Percentiles rank a stretch among this genome's conserved stretches.
Evolutionary conservation across 1,140 invertebrate genomes (phyloP).

Genomic region (Megathymus violae): DNA sequence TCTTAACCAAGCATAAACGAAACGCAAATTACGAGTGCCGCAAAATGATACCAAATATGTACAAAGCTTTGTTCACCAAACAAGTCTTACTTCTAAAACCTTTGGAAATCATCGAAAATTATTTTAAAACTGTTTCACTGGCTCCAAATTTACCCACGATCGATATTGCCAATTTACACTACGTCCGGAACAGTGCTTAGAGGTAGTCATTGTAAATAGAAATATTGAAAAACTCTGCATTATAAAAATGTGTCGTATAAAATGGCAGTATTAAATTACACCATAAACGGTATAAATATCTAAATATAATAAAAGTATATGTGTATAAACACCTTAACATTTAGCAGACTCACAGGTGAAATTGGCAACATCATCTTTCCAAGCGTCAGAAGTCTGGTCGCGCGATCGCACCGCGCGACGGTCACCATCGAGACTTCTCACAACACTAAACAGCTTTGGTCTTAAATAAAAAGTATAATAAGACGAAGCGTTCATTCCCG

Average conservation of each 20-base stretch:
- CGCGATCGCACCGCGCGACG: not conserved
- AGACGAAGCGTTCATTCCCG: conserved; percentile 42
- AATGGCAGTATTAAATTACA: conserved; percentile 9
- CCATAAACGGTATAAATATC: conserved; percentile 24
- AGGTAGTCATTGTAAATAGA: conserved; percentile 3
- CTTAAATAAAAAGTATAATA: conserved; percentile 19
- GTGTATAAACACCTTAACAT: conserved; percentile 5
- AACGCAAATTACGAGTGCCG: conserved; percentile 55
- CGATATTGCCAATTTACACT: conserved; percentile 31
- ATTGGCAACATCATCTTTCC: conserved; percentile 32
- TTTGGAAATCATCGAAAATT: conserved; percentile 51
- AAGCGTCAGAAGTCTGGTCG: conserved; percentile 2
- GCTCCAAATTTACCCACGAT: conserved; percentile 12
- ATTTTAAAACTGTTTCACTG: conserved; percentile 16
- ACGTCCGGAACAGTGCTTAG: conserved; percentile 10
- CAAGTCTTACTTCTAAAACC: conserved; percentile 46
- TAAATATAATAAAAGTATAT: conserved; percentile 18
- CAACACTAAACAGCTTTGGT: conserved; percentile 20
- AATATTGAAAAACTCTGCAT: conserved; percentile 14
- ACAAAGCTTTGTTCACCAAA: conserved; percentile 50
- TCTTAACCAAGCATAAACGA: conserved; percentile 49
- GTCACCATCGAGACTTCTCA: not conserved
- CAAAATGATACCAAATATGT: conserved; percentile 55
- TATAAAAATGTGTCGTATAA: conserved; percentile 16
- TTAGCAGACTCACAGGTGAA: conserved; percentile 18